Conservation (phyloP, 2,113 vertebrate genomes). For the Notarius quadriscutis region DNA sequence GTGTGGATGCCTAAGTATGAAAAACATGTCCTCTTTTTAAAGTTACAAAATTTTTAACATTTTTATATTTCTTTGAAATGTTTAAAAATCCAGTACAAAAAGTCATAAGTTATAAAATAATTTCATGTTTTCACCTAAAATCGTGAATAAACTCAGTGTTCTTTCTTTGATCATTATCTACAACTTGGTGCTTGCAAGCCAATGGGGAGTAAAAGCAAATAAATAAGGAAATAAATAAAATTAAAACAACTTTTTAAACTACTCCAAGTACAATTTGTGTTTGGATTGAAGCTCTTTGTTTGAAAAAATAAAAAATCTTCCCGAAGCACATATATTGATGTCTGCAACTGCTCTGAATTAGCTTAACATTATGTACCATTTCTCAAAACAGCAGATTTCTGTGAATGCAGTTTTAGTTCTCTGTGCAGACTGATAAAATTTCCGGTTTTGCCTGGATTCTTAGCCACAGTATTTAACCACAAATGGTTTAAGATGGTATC, state of each 20-base stretch:
- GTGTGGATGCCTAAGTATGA: background rate
- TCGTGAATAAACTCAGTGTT: slow-evolving; percentile 26
- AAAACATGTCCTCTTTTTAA: background rate
- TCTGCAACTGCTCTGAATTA: background rate
- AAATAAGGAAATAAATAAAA: slow-evolving; percentile 64
- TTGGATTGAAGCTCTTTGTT: slow-evolving; percentile 14
- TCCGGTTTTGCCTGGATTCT: background rate
- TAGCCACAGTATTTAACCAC: background rate
- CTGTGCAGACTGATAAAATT: background rate
- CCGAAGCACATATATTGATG: background rate
- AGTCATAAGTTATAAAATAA: slow-evolving; percentile 55
- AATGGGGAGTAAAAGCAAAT: slow-evolving; percentile 62
- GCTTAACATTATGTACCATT: background rate
- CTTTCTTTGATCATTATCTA: slow-evolving; percentile 44
- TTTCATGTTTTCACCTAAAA: slow-evolving; percentile 32
- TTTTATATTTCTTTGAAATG: slow-evolving; percentile 15
- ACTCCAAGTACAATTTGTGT: slow-evolving; percentile 29
- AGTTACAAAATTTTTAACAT: slow-evolving; percentile 15
- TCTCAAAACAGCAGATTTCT: background rate
- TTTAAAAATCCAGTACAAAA: slow-evolving; percentile 49
- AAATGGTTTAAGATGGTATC: background rate
- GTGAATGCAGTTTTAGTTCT: background rate
- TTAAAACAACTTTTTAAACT: slow-evolving; percentile 17
- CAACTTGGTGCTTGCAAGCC: slow-evolving; percentile 48
- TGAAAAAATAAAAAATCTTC: background rate